Conservation (phyloP, 2,888 invertebrate species). For the Chloroclysta siterata region DNA sequence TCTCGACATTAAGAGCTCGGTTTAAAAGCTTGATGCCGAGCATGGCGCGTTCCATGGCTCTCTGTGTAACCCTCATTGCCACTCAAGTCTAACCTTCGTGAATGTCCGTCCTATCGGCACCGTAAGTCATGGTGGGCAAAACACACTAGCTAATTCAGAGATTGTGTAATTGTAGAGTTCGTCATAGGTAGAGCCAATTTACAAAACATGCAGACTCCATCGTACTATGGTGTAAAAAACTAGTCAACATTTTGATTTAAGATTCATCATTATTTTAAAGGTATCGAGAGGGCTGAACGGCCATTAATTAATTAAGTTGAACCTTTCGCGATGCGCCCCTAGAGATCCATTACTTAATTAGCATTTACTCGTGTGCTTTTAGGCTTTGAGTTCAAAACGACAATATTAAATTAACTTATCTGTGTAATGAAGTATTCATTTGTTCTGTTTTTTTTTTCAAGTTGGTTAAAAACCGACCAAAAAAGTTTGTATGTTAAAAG, state of each 20-base stretch:
- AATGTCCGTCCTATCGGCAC: too few species aligned
- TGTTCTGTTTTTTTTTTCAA: too few species aligned
- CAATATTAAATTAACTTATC: constrained; percentile 17
- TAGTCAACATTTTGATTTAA: constrained; percentile 46
- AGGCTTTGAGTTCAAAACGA: constrained; percentile 39
- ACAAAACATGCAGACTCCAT: not conserved
- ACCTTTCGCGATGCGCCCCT: constrained; percentile 77
- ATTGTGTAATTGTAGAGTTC: too few species aligned
- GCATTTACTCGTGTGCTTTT: constrained; percentile 64
- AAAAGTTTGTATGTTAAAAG: too few species aligned
- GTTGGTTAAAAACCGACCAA: too few species aligned
- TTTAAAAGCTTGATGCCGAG: too few species aligned
- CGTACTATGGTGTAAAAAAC: not conserved
- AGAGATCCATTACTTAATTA: constrained; percentile 81
- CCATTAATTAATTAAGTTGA: constrained; percentile 80
- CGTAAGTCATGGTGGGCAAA: too few species aligned
- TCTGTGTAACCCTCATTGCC: too few species aligned
- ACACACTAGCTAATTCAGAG: too few species aligned
- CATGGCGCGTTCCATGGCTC: too few species aligned
- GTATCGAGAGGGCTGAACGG: constrained; percentile 73
- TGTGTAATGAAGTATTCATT: not conserved
- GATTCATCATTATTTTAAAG: constrained; percentile 59
- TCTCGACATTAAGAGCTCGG: too few species aligned
- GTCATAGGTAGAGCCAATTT: not conserved
- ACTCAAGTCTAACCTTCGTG: too few species aligned